These are phyloP conservation scores for Irena cyanogastra DNA, from an alignment of 2,113 vertebrate species.

Conservation along the genomic window DNA sequence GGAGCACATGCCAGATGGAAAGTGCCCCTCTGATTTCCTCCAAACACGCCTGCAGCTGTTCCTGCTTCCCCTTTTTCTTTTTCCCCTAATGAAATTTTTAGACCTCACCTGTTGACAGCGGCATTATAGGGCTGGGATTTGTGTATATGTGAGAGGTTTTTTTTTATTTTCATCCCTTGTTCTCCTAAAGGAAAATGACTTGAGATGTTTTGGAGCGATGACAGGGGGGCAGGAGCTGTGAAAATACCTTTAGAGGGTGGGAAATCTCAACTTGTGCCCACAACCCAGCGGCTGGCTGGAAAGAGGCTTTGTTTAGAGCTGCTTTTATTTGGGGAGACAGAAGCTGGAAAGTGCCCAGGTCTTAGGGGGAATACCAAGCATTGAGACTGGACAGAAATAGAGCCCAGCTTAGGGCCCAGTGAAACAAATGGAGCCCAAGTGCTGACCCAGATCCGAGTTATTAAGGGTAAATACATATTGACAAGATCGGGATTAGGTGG, in stretches of 20 bases:
- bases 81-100: slow-evolving; percentile 70
- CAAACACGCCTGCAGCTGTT: slow-evolving; percentile 70
- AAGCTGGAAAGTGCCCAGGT: slow-evolving; percentile 38
- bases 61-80: slow-evolving; percentile 34
- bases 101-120: slow-evolving; percentile 72
- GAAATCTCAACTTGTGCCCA: slow-evolving; percentile 23
- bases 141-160: background rate
- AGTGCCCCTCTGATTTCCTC: slow-evolving; percentile 56
- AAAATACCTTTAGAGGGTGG: slow-evolving; percentile 6
- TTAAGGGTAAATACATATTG: slow-evolving; percentile 39
- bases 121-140: background rate
- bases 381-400: slow-evolving; percentile 42
- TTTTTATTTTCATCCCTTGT: background rate
- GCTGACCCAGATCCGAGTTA: background rate
- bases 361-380: slow-evolving; percentile 22
- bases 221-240: background rate
- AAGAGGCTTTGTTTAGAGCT: background rate
- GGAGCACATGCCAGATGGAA: slow-evolving; percentile 69
- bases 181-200: slow-evolving; percentile 51
- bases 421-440: slow-evolving; percentile 16
- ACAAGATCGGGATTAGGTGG: slow-evolving; percentile 15
- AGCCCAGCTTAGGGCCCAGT: background rate
- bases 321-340: background rate
- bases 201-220: slow-evolving; percentile 28
- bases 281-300: background rate